Percentiles rank a stretch among this genome's conserved stretches.
Evolutionary conservation across 2,113 vertebrate species (phyloP).

Genomic region (Alouatta palliata): DNA sequence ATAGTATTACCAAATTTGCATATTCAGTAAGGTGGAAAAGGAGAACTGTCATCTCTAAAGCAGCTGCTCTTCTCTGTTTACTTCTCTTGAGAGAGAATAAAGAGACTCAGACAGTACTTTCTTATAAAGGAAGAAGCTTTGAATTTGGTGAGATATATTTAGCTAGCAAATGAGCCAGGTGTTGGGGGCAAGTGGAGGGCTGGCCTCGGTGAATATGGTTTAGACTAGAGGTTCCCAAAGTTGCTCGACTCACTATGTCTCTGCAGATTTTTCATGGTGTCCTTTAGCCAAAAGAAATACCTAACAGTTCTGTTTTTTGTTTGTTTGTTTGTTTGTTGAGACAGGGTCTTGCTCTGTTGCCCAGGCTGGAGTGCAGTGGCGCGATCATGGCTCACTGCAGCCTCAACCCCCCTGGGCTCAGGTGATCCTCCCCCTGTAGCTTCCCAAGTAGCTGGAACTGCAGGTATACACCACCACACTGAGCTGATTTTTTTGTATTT

Average conservation of each 20-base stretch:
- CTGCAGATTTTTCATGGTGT: background rate
- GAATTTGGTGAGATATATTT: background rate
- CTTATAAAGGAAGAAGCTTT: background rate
- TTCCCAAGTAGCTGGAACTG: background rate
- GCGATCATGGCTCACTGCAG: background rate
- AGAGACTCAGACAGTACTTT: background rate
- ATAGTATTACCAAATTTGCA: background rate
- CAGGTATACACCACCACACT: background rate
- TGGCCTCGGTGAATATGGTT: background rate
- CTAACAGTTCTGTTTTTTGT: background rate
- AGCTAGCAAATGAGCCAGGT: background rate
- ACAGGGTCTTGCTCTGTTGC: background rate
- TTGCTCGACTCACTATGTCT: background rate
- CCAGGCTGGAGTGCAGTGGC: background rate
- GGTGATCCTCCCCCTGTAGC: background rate
- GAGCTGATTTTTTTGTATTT: background rate
- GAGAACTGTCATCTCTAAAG: background rate
- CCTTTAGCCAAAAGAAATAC: background rate
- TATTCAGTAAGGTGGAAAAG: background rate
- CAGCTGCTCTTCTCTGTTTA: background rate
- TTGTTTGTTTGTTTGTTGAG: background rate
- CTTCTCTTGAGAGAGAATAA: background rate
- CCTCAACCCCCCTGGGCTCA: background rate
- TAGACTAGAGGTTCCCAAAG: background rate
- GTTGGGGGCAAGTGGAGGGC: background rate